Evolutionary conservation across 2,113 vertebrate genomes (phyloP), one percentile per base, ranked within the genome.

Genomic region (Gambusia affinis): DNA sequence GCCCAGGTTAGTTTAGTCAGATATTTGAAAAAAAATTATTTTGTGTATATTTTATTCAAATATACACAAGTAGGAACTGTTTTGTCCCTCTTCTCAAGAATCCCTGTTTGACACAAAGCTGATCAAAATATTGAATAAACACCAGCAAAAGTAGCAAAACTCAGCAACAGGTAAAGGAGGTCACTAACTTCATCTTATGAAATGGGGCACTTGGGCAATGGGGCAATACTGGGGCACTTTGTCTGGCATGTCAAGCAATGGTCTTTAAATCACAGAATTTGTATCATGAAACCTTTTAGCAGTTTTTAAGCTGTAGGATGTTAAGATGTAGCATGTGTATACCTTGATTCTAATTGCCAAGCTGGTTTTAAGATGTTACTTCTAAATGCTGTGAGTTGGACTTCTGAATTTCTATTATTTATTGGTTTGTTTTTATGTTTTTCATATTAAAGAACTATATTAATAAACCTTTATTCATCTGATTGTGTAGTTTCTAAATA

Each of bases 391-490:
- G 14, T 60, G 31, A 33, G 78, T 80, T 84, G 63, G 60, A 76
- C 81, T 37, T 70, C 61, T 44, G 67, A 75, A 37, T 62, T 63
- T 68, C 60, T 65, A 37, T 11, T 39, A 11, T 77, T 57, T 62
- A 4, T 63, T 15, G 75, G 0, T 81, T n/a, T 72, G 1, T 84
- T 54, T 7, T 37, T 67, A 60, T 72, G 42, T 79, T 78, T 86
- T 12, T 66, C 4, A 19, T 81, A 78, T 11, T 22, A 79, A 65
- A 51, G 29, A 77, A 42, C 69, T 14, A 12, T 35, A 30, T 61
- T 60, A 90, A 90, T 93, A 93, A 93, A 93, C 64, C 47, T 72
- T 14, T 74, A 1, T 39, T 87, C 67, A 75, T 84, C 79, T 47
- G 65, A 88, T 78, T 72, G 22, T 63, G 57, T 60, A 54, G 19